Evolutionary conservation across 2,113 vertebrate species (phyloP).

Genomic region (Parotia lawesii): DNA sequence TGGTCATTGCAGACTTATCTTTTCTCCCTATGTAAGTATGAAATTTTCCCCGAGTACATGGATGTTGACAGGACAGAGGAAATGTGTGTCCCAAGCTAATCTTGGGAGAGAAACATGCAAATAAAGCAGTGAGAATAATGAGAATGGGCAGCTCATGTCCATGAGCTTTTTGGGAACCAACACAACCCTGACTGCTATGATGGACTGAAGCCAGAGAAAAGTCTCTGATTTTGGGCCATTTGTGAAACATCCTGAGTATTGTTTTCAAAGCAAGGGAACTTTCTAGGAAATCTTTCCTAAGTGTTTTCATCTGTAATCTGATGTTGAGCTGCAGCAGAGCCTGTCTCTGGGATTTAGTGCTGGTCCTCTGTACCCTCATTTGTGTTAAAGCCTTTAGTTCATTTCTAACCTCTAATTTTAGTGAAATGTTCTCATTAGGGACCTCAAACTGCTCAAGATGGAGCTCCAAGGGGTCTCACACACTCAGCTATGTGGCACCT

Average conservation of each 20-base stretch:
- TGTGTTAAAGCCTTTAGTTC: not conserved
- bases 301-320: not conserved
- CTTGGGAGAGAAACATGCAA: not conserved
- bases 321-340: not conserved
- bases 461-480: not conserved
- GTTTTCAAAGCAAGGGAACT: not conserved
- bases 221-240: not conserved
- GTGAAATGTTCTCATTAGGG: not conserved
- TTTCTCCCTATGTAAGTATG: not conserved
- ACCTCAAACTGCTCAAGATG: not conserved
- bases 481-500: not conserved
- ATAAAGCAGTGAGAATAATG: not conserved
- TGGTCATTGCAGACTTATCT: not conserved
- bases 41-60: not conserved
- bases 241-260: not conserved
- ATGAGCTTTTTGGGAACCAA: slow-evolving; percentile 25
- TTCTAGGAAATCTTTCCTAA: not conserved
- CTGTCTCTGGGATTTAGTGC: not conserved
- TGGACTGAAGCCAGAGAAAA: slow-evolving; percentile 4
- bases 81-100: not conserved
- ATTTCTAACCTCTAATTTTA: not conserved
- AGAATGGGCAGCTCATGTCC: not conserved
- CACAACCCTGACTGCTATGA: not conserved
- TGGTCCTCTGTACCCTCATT: not conserved
- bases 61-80: not conserved